phyloP scores from a whole-genome alignment of 1,140 invertebrate genomes.

The Telenomus remus region DNA sequence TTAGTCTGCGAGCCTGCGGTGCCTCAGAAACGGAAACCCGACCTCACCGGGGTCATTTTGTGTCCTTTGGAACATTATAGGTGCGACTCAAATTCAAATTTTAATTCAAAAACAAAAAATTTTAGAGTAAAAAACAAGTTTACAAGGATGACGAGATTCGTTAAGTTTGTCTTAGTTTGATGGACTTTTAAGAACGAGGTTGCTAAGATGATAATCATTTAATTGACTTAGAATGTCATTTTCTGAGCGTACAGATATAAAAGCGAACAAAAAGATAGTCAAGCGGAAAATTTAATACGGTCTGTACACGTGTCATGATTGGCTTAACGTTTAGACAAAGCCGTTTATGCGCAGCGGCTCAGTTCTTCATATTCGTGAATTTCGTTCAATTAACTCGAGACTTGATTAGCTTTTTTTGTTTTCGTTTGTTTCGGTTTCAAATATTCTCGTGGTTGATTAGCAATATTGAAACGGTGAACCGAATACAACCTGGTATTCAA shows the following conservation, averaged over 20 bases:
- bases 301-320: slow-evolving; percentile 44
- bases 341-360: slow-evolving; percentile 23
- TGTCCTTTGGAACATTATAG: slow-evolving; percentile 87
- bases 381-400: background rate
- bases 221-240: slow-evolving; percentile 4
- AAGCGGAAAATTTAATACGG: slow-evolving; percentile 42
- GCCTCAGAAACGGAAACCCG: slow-evolving; percentile 83
- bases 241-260: background rate
- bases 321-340: slow-evolving; percentile 44
- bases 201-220: too few relatives aligned
- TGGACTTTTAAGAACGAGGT: too few relatives aligned
- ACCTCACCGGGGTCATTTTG: slow-evolving; percentile 86
- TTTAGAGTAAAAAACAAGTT: background rate
- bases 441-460: too few relatives aligned
- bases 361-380: slow-evolving; percentile 4
- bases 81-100: slow-evolving; percentile 62
- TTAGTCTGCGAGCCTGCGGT: slow-evolving; percentile 86
- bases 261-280: slow-evolving; percentile 26
- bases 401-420: background rate
- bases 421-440: too few relatives aligned
- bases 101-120: background rate
- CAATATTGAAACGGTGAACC: too few relatives aligned
- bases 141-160: too few relatives aligned
- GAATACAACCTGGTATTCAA: too few relatives aligned
- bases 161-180: too few relatives aligned